Conservation (phyloP, 2,888 invertebrate species). For the Sarcophaga rosellei region DNA sequence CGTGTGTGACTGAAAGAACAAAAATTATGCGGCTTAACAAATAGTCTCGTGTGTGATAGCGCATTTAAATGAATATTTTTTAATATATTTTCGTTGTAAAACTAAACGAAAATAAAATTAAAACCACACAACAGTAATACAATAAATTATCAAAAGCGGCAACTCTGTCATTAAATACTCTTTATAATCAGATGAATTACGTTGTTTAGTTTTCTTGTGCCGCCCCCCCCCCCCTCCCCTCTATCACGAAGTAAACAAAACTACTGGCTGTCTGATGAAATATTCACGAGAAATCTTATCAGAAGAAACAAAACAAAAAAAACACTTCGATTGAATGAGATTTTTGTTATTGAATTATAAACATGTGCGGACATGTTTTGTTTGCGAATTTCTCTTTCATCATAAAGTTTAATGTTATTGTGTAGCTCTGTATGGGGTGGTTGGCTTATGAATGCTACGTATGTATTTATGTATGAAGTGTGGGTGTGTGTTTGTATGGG, state of each 20-base stretch:
- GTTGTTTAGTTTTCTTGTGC: not conserved
- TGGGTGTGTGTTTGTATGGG: too few relatives aligned
- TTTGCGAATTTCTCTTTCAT: not conserved
- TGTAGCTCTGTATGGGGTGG: not conserved
- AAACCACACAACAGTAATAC: not conserved
- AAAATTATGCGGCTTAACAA: too few relatives aligned
- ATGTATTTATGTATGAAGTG: not conserved
- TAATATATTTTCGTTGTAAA: too few relatives aligned
- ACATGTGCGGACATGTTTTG: slow-evolving; percentile 4
- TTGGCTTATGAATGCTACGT: not conserved
- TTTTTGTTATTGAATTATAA: slow-evolving; percentile 9
- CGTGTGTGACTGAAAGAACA: too few relatives aligned
- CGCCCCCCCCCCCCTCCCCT: not conserved
- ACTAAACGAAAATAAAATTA: too few relatives aligned
- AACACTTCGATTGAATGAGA: slow-evolving; percentile 7
- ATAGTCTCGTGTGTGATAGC: too few relatives aligned
- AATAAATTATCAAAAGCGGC: not conserved
- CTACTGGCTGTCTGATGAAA: slow-evolving; percentile 44
- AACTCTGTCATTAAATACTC: not conserved
- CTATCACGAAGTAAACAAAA: not conserved
- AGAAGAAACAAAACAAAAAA: not conserved
- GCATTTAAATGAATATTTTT: too few relatives aligned
- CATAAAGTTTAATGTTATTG: not conserved
- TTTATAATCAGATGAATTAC: not conserved
- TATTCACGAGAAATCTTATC: slow-evolving; percentile 44